Evolutionary conservation across 2,888 invertebrate genomes (phyloP), one percentile per base, ranked within the genome.

Genomic region (Lasioglossum marginatum): DNA sequence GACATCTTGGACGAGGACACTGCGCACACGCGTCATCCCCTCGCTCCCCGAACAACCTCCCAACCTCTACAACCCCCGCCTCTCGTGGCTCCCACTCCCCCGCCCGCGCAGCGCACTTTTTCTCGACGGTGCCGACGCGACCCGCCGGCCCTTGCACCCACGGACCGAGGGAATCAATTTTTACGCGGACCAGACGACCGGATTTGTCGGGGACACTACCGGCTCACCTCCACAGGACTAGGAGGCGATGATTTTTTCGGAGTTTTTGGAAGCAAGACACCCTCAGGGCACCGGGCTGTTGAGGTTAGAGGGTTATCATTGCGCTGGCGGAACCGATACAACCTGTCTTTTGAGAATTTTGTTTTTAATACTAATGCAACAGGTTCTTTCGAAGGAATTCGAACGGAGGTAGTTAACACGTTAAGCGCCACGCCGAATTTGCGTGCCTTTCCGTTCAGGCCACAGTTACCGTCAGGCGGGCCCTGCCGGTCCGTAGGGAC

Each of bases 1-100:
- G 93, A 93, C 93, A 93, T 93, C 90, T 93, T 93, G 92, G 90
- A 88, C 86, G 88, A 75, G 73, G 79, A 73, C 68, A 92, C 81
- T 86, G 93, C 93, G 93, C 93, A 93, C 87, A 85, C 86, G 85
- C 84, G 82, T 72, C 88, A 76, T 85, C 60, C 60, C 72, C 60
- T 76, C 79, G 72, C 72, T 16, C 45, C 34, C 48, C 72, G 72
- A 45, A 16, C 45, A 4, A 45, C 48, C 19, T 6, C 6, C 19
- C 19, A 19, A 19, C 19, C 48, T 23, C 6, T 19, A 45, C 48
- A 48, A 48, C 48, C n/a, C 10, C n/a, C 52, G 52, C 52, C 52
- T 10, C 52, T n/a, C n/a, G 23, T 3, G 8, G 23, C 52, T 10
- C 52, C 23, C 23, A 52, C 48, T 8, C 48, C 23, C 2, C 48